A percentile compares a stretch with the other conserved stretches of the same genome.
Conservation (phyloP, 2,888 invertebrate genomes). For the Polyommatus icarus region DNA sequence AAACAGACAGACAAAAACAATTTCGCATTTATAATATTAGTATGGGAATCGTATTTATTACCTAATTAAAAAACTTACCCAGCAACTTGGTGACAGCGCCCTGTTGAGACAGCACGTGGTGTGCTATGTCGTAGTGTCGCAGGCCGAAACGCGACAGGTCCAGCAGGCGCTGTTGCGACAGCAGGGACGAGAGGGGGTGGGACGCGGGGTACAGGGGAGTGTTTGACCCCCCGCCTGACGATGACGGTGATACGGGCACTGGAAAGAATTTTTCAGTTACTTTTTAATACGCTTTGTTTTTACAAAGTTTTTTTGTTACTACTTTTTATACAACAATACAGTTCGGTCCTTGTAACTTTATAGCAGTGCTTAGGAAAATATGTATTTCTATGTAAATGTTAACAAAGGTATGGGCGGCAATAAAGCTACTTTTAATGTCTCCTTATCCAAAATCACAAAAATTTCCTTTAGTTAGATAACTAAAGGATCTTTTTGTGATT, state of each 20-base stretch:
- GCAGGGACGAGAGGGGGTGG: constrained; percentile 85
- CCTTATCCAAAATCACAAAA: too few species aligned
- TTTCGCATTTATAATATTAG: background rate
- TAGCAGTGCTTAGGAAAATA: too few species aligned
- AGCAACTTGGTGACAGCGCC: constrained; percentile 94
- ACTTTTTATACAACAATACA: too few species aligned
- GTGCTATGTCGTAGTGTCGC: constrained; percentile 93
- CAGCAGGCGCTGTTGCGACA: constrained; percentile 89
- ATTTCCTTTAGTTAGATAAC: too few species aligned
- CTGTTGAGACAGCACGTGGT: constrained; percentile 94
- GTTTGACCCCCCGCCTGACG: constrained; percentile 70
- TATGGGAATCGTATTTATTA: background rate
- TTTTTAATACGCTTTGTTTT: background rate
- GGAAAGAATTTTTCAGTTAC: constrained; percentile 49
- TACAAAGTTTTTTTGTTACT: too few species aligned
- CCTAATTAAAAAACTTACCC: constrained; percentile 81
- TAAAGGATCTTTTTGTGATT: too few species aligned
- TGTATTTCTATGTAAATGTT: too few species aligned
- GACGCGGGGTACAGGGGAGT: constrained; percentile 75
- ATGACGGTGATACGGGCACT: constrained; percentile 80
- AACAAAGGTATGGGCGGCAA: too few species aligned
- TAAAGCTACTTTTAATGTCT: too few species aligned
- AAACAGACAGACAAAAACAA: too few species aligned
- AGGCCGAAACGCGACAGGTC: constrained; percentile 90
- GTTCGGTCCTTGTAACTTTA: too few species aligned